Evolutionary conservation across 2,888 invertebrate species (phyloP).

Genomic region (Caenorhabditis angaria): DNA sequence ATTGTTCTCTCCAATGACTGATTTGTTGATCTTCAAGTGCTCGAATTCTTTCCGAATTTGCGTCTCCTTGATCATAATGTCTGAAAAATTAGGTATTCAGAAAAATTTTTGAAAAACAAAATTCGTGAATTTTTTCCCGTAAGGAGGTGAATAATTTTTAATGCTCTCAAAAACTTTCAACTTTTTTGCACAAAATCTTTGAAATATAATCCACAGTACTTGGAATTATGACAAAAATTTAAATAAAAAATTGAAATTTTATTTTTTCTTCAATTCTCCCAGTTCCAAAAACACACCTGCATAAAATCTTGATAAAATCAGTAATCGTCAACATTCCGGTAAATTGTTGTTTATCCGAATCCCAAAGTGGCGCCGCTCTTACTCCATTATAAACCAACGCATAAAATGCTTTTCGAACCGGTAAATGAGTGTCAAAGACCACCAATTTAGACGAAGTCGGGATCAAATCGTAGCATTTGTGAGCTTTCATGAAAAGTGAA

Average conservation of each 20-base stretch:
- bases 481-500: slow-evolving; percentile 90
- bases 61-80: slow-evolving; percentile 67
- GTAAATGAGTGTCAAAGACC: slow-evolving; percentile 96
- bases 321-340: slow-evolving; percentile 81
- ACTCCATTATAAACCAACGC: slow-evolving; percentile 88
- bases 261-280: not conserved
- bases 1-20: slow-evolving; percentile 74
- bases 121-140: not conserved
- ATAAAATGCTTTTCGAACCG: slow-evolving; percentile 96
- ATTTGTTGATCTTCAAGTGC: slow-evolving; percentile 76
- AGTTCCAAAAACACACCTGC: slow-evolving; percentile 40
- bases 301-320: slow-evolving; percentile 76
- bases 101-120: not conserved
- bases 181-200: not conserved
- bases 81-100: slow-evolving; percentile 39
- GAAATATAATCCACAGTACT: not conserved
- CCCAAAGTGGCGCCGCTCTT: slow-evolving; percentile 83
- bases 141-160: not conserved
- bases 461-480: slow-evolving; percentile 99
- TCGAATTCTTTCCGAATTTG: slow-evolving; percentile 72
- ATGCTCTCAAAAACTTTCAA: too few species aligned
- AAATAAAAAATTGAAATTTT: not conserved
- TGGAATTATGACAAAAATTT: not conserved
- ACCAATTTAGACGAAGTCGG: slow-evolving; percentile 98
- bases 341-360: slow-evolving; percentile 80